Percentiles rank a stretch among this genome's conserved stretches.
Evolutionary conservation across 2,888 invertebrate genomes (phyloP).

Genomic region (Cephus rjabovi): DNA sequence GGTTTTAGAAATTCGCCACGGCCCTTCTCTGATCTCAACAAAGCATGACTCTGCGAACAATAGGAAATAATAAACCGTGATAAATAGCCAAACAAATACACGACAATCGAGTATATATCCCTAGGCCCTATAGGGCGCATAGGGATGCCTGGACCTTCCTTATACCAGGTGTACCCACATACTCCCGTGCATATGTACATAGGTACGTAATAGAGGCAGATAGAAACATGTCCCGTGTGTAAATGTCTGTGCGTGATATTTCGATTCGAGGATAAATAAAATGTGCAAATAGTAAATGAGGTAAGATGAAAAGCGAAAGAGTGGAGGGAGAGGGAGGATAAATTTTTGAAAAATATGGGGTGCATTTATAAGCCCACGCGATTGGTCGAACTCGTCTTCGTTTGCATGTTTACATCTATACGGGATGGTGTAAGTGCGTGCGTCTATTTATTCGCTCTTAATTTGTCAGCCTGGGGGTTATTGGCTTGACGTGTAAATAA

Average conservation of each 20-base stretch:
- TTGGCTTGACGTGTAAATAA: conserved; percentile 8
- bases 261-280: conserved; percentile 52
- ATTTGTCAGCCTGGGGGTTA: conserved; percentile 20
- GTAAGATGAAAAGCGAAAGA: background rate
- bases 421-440: conserved; percentile 35
- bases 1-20: conserved; percentile 55
- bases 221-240: background rate
- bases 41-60: conserved; percentile 61
- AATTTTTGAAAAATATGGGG: background rate
- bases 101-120: conserved; percentile 42
- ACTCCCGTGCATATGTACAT: background rate
- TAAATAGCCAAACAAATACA: conserved; percentile 65
- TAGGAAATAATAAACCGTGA: conserved; percentile 67
- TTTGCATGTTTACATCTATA: background rate
- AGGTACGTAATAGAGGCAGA: background rate
- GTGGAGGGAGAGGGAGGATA: conserved; percentile 9
- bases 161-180: conserved; percentile 47
- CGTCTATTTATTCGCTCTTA: conserved; percentile 20
- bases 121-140: background rate
- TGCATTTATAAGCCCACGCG: background rate
- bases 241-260: background rate
- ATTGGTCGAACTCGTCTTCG: background rate
- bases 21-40: conserved; percentile 54
- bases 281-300: conserved; percentile 46
- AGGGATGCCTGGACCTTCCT: conserved; percentile 24